A percentile compares a stretch with the other conserved stretches of the same genome.
Evolutionary conservation across 2,113 vertebrate species (phyloP).

Genomic region (Octodon degus): DNA sequence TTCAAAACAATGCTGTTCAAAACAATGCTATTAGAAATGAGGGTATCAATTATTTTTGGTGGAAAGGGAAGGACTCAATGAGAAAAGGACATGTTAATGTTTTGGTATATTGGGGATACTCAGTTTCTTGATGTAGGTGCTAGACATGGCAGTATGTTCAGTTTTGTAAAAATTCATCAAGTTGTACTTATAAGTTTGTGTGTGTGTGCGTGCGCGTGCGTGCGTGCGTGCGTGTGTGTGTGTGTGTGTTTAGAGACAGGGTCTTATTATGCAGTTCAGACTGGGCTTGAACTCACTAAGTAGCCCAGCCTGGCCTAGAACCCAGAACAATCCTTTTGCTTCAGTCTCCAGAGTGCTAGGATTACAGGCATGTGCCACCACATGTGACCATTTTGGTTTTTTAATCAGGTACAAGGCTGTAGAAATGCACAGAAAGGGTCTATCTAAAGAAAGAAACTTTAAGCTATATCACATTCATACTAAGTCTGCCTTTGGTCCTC

Average conservation of each 20-base stretch:
- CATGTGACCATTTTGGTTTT: background rate
- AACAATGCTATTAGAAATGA: background rate
- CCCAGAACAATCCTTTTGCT: background rate
- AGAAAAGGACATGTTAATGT: background rate
- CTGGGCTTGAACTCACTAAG: background rate
- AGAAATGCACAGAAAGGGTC: background rate
- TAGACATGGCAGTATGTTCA: background rate
- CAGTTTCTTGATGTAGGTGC: background rate
- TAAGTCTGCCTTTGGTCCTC: conserved; percentile 18
- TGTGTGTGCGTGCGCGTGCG: no score
- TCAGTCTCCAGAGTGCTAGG: background rate
- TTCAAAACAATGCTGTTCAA: background rate
- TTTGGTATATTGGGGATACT: background rate
- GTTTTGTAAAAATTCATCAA: conserved; percentile 45
- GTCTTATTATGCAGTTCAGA: no score
- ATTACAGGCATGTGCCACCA: background rate
- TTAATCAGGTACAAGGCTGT: background rate
- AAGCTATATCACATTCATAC: conserved; percentile 4
- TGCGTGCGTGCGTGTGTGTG: background rate
- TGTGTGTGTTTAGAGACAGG: background rate
- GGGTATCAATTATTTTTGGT: background rate
- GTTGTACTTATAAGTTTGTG: background rate
- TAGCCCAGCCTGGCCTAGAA: background rate
- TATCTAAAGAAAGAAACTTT: no score
- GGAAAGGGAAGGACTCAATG: background rate